A percentile compares a stretch with the other conserved stretches of the same genome.
Evolutionary conservation across 2,797 vertebrate genomes (phyloP).

Genomic region (Lophotriccus pileatus): DNA sequence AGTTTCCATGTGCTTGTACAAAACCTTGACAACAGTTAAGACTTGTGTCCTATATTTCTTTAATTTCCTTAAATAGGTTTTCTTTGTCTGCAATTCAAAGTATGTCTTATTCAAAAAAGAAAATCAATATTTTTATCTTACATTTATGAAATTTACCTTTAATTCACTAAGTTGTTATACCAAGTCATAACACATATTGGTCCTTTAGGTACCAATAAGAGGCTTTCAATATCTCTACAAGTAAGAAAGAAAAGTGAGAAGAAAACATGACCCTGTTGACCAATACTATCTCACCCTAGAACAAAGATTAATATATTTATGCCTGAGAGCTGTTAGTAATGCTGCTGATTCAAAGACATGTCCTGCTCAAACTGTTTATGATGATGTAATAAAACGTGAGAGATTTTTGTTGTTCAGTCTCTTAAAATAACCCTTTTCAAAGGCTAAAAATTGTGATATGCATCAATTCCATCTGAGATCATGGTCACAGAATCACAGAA

Average conservation of each 20-base stretch:
- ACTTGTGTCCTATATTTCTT: neutral
- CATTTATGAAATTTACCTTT: neutral
- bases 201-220: neutral
- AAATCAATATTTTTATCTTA: neutral
- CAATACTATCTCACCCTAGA: neutral
- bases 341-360: neutral
- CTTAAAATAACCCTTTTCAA: neutral
- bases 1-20: neutral
- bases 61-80: neutral
- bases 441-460: neutral
- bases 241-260: neutral
- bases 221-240: neutral
- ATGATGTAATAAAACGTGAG: neutral
- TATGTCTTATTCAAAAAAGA: neutral
- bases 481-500: neutral
- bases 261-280: neutral
- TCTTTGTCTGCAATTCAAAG: neutral
- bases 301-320: neutral
- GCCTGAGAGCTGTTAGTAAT: neutral
- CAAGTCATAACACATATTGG: neutral
- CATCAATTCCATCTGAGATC: neutral
- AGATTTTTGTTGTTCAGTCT: neutral
- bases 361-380: neutral
- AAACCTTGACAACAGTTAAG: neutral
- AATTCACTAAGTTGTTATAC: neutral